Evolutionary conservation across 2,113 vertebrate genomes (phyloP).

Genomic region (Arvicanthis niloticus): DNA sequence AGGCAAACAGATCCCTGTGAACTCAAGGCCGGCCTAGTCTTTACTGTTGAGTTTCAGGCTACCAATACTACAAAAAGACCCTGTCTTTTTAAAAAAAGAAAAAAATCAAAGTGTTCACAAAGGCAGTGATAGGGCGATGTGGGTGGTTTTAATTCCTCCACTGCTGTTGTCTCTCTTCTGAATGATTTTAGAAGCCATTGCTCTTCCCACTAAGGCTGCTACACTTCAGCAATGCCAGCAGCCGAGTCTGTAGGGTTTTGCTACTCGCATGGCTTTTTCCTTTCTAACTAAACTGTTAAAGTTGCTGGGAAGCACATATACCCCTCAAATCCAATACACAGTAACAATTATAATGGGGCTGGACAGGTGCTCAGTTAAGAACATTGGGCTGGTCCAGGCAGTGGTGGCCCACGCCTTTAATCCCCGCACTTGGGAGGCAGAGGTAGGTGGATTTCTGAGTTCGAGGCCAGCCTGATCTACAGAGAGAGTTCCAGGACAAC

Average conservation of each 20-base stretch:
- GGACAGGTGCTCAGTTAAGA: neutral
- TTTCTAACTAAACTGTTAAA: neutral
- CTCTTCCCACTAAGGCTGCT: neutral
- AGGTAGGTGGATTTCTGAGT: too few species aligned
- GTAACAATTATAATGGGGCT: neutral
- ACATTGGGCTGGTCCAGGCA: neutral
- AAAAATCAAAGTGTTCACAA: too few species aligned
- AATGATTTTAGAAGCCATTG: neutral
- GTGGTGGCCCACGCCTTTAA: too few species aligned
- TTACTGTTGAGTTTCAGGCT: neutral
- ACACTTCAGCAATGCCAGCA: neutral
- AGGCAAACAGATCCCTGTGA: neutral
- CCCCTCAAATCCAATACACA: neutral
- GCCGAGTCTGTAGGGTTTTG: neutral
- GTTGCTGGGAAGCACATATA: neutral
- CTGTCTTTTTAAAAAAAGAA: too few species aligned
- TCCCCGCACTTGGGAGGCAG: too few species aligned
- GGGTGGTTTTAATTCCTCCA: neutral
- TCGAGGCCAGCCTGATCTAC: too few species aligned
- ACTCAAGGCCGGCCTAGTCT: neutral
- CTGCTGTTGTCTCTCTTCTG: neutral
- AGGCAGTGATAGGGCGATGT: neutral
- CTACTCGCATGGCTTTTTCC: neutral
- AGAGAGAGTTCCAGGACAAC: too few species aligned
- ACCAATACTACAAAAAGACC: neutral